Evolutionary conservation across 2,888 invertebrate genomes (phyloP).

Genomic region (Acleris literana): DNA sequence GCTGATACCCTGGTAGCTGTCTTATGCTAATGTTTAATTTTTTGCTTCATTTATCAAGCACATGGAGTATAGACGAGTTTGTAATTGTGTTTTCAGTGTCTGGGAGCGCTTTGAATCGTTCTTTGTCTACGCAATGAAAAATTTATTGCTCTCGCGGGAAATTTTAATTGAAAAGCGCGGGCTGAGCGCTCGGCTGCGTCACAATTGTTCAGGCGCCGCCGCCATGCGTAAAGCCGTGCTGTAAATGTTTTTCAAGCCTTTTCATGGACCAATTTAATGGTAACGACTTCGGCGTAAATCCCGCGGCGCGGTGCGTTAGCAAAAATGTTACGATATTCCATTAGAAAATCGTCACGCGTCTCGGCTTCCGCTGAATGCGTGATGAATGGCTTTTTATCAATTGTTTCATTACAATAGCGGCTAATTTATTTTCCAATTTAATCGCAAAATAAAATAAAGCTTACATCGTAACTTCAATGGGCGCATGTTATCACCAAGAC

Average conservation of each 20-base stretch:
- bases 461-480: too few species aligned
- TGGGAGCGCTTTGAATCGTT: conserved; percentile 52
- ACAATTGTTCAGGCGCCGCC: conserved; percentile 43
- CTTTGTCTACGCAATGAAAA: conserved; percentile 69
- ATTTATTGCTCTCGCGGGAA: conserved; percentile 72
- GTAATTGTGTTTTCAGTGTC: conserved; percentile 50
- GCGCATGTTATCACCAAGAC: too few species aligned
- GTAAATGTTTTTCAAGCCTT: conserved; percentile 37
- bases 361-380: conserved; percentile 27
- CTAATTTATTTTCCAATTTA: conserved; percentile 15
- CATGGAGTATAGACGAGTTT: conserved; percentile 42
- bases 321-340: conserved; percentile 30
- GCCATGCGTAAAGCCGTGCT: conserved; percentile 38
- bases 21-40: conserved; percentile 69
- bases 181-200: conserved; percentile 36
- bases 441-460: background rate
- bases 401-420: conserved; percentile 22
- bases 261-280: conserved; percentile 37
- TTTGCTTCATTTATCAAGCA: conserved; percentile 60
- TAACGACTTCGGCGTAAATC: conserved; percentile 31
- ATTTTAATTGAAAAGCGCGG: conserved; percentile 65
- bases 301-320: conserved; percentile 24
- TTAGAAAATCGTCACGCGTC: conserved; percentile 37
- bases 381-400: conserved; percentile 24
- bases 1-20: conserved; percentile 50